A percentile compares a stretch with the other conserved stretches of the same genome.
These are phyloP conservation scores for Sinelater perroti DNA, from an alignment of 2,888 invertebrate genomes.

Conservation along the genomic window DNA sequence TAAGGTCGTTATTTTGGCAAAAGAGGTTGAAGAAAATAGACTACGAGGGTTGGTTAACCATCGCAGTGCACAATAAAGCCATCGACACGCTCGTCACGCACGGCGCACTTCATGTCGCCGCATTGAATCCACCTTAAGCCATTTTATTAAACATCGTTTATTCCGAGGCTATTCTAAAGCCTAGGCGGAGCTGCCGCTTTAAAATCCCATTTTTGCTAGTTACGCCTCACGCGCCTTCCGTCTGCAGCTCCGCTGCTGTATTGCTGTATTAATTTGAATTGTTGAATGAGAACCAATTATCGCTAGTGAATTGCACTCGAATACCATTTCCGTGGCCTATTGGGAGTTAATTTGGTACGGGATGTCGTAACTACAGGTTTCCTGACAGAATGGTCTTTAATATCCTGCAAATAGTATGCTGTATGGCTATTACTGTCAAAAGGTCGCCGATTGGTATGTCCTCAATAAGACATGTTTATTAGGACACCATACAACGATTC, in stretches of 20 bases:
- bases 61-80: constrained; percentile 44
- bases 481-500: no score
- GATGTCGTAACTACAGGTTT: constrained; percentile 17
- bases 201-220: constrained; percentile 45
- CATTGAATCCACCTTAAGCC: constrained; percentile 52
- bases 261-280: constrained; percentile 22
- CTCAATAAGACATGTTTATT: no score
- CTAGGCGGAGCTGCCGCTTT: constrained; percentile 48
- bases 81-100: constrained; percentile 51
- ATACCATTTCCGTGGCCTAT: constrained; percentile 27
- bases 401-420: constrained; percentile 20
- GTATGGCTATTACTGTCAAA: constrained; percentile 2
- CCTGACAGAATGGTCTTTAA: constrained; percentile 23
- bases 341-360: constrained; percentile 24
- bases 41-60: constrained; percentile 20
- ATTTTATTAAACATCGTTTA: constrained; percentile 54
- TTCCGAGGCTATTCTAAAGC: constrained; percentile 51
- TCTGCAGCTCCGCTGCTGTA: constrained; percentile 10
- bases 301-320: constrained; percentile 25
- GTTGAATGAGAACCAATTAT: constrained; percentile 27
- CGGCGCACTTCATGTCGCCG: constrained; percentile 50
- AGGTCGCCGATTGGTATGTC: no score
- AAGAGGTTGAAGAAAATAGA: constrained; percentile 18
- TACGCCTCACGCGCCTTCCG: constrained; percentile 21
- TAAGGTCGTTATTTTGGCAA: constrained; percentile 13